A percentile compares a stretch with the other conserved stretches of the same genome.
These are phyloP conservation scores for Harpagifer antarcticus DNA, from an alignment of 2,797 vertebrate species.

Conservation along the genomic window DNA sequence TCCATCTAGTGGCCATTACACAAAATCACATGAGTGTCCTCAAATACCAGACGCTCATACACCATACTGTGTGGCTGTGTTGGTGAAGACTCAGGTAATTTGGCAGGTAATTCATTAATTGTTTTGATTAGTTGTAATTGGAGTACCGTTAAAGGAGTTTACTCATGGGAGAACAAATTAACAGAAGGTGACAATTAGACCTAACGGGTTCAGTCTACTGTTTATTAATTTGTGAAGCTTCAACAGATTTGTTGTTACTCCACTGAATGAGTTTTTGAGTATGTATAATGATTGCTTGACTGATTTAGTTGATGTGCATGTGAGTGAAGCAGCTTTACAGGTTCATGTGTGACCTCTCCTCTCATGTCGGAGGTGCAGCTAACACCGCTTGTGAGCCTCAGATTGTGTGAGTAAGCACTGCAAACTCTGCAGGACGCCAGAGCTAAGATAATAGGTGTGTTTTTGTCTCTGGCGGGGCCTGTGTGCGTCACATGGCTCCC, in stretches of 20 bases:
- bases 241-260: conserved; percentile 54
- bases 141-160: conserved; percentile 57
- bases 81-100: conserved; percentile 71
- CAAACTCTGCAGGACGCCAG: conserved; percentile 47
- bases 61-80: conserved; percentile 33
- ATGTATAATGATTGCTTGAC: conserved; percentile 42
- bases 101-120: conserved; percentile 75
- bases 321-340: conserved; percentile 17
- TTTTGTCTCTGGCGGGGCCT: conserved; percentile 70
- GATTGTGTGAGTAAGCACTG: conserved; percentile 45
- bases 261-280: conserved; percentile 59
- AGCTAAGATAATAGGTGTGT: conserved; percentile 79
- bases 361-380: conserved; percentile 51
- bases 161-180: conserved; percentile 60
- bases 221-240: conserved; percentile 57
- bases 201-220: conserved; percentile 46
- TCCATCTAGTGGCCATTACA: conserved; percentile 68
- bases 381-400: conserved; percentile 29
- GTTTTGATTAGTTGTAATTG: conserved; percentile 72
- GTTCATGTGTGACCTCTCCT: conserved; percentile 42
- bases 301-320: conserved; percentile 25
- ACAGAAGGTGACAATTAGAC: conserved; percentile 63
- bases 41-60: background rate
- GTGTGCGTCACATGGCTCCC: conserved; percentile 76
- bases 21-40: conserved; percentile 44